Base-by-base conservation (phyloP, 2,888 invertebrate genomes). In the Oscheius sp. region DNA sequence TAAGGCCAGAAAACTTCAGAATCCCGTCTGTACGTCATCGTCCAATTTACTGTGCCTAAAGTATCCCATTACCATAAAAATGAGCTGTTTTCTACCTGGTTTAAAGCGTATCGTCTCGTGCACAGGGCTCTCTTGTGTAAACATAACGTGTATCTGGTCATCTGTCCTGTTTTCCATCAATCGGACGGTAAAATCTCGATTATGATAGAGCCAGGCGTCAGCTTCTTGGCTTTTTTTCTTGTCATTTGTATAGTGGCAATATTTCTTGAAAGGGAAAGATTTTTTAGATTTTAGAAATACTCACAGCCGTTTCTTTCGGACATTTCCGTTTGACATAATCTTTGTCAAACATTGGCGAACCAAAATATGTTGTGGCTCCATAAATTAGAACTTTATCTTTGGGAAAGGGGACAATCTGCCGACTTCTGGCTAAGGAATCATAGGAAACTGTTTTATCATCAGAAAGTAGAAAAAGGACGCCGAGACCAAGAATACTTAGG, bases 1-100 rank as follows among this genome's bases (percentile, higher is more conserved):
- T 81, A 81, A 0, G 81, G 81, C 43, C 76, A 69, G 68, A 69
- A 77, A 0, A 81, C 45, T 41, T 81, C 81, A 1, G 81, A 72
- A 56, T 79, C 81, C 5, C 64, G 75, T 35, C 81, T 63, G 52
- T 77, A 79, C 0, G 81, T 79, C 81, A 81, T 81, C 13, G 81
- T 81, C 81, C 81, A 81, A 59, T 81, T 81, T 13, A 81, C 75
- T 16, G 77, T 68, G 43, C 79, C 81, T 81, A 53, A 46, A 49
- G 13, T 5, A 43, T 21, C 18, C 46, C 18, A 45, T 35, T 35
- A 35, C 3, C 3, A 35, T 35, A 6, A 35, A 35, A 35, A 35
- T 16, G 16, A 35, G n/a, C 16, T 61, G 13, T 41, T 7, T 23
- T 49, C 18, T 13, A 66, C 66, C 27, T 49, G 66, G 49, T 25